Conservation (phyloP, 2,113 vertebrate genomes). For the Coreoperca whiteheadi region DNA sequence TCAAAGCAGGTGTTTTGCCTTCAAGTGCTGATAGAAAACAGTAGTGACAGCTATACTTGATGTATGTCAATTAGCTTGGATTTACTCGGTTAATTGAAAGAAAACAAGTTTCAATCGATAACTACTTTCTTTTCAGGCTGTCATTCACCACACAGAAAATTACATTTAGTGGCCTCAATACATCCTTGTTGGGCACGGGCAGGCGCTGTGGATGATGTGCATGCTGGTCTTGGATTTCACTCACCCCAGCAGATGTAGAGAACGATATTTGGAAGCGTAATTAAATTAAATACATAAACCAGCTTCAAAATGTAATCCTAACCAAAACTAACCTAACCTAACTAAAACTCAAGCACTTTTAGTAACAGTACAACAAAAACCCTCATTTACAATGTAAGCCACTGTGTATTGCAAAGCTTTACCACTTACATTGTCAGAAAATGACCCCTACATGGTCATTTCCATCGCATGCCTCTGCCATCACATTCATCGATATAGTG, state of each 20-base stretch:
- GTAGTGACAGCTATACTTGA: too few species aligned
- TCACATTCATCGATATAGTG: neutral
- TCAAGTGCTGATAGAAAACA: conserved; percentile 2
- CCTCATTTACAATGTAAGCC: neutral
- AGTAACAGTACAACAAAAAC: neutral
- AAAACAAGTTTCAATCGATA: too few species aligned
- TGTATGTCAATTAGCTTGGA: too few species aligned
- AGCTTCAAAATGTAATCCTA: neutral
- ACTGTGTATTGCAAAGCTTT: neutral
- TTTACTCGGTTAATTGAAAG: too few species aligned
- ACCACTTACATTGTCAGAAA: neutral
- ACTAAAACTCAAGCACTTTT: too few species aligned
- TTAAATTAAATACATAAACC: neutral
- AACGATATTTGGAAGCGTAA: neutral
- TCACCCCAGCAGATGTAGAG: neutral
- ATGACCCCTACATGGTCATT: neutral
- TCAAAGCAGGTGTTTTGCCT: conserved; percentile 1
- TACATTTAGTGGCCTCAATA: neutral
- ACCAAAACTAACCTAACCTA: too few species aligned
- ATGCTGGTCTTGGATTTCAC: neutral
- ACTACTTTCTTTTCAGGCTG: neutral
- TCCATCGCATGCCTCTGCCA: neutral
- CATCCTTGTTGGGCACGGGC: neutral
- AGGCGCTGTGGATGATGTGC: neutral
- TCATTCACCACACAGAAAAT: neutral